Evolutionary conservation across 2,888 invertebrate genomes (phyloP).

Genomic region (Parnassius mnemosyne): DNA sequence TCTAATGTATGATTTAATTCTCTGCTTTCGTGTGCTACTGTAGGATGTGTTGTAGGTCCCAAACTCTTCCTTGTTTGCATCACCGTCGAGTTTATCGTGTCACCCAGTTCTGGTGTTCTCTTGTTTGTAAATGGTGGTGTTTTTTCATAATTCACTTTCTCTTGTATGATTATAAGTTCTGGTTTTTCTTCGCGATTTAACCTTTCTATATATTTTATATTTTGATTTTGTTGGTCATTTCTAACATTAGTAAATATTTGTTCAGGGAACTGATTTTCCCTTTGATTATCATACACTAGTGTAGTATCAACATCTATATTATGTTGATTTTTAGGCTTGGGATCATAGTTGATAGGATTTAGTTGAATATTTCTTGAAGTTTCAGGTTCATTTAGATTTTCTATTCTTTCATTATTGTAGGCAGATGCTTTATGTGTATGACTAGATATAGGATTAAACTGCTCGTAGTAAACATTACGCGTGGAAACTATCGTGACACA

Average conservation of each 20-base stretch:
- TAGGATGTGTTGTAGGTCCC: neutral
- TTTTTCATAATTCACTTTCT: neutral
- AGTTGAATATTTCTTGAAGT: neutral
- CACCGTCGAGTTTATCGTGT: neutral
- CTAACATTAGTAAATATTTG: constrained; percentile 5
- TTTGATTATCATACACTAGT: neutral
- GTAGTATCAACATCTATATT: neutral
- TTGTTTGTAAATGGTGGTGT: constrained; percentile 13
- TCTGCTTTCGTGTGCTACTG: neutral
- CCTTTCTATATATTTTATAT: constrained; percentile 1
- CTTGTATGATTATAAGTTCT: neutral
- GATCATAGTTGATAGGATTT: neutral
- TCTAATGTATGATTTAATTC: neutral
- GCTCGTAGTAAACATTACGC: constrained; percentile 3
- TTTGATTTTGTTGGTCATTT: neutral
- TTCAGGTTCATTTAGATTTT: neutral
- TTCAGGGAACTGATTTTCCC: neutral
- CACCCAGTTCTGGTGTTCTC: neutral
- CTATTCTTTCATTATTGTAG: neutral
- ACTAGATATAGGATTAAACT: neutral
- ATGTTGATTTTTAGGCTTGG: neutral
- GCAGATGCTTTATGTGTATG: neutral
- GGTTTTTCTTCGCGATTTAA: neutral
- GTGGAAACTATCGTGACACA: constrained; percentile 3
- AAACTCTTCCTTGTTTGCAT: constrained; percentile 4